A percentile compares a stretch with the other conserved stretches of the same genome.
Evolutionary conservation across 2,888 invertebrate genomes (phyloP).

Genomic region (Nymphalis c-album): DNA sequence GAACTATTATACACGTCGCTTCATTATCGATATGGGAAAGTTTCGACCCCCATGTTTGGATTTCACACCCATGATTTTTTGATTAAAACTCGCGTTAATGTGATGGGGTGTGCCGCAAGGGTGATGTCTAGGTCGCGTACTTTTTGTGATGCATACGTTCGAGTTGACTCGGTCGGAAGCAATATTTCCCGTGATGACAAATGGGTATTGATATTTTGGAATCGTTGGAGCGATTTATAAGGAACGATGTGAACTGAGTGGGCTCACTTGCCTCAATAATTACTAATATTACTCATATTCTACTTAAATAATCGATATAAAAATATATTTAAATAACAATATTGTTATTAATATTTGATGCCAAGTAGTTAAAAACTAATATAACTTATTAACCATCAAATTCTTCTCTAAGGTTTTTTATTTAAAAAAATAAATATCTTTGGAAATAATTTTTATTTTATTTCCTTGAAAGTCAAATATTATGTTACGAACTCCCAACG

Average conservation of each 20-base stretch:
- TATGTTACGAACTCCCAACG: constrained; percentile 37
- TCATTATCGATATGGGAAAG: constrained; percentile 80
- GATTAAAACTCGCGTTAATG: constrained; percentile 74
- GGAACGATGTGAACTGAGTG: constrained; percentile 6
- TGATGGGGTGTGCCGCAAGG: constrained; percentile 70
- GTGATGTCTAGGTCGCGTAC: constrained; percentile 64
- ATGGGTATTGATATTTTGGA: constrained; percentile 21
- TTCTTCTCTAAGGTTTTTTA: constrained; percentile 1
- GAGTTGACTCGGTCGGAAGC: constrained; percentile 26
- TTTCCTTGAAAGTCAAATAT: constrained; percentile 29
- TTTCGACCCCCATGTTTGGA: constrained; percentile 70
- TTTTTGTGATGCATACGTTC: constrained; percentile 43
- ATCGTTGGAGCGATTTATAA: constrained; percentile 14
- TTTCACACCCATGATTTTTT: constrained; percentile 78
- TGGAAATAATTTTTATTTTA: constrained; percentile 17
- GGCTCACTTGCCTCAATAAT: neutral
- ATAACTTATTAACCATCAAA: neutral
- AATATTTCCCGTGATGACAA: constrained; percentile 20
- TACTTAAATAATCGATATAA: too few relatives aligned
- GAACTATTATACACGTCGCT: constrained; percentile 61
- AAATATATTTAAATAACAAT: too few relatives aligned
- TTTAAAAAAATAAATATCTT: constrained; percentile 13
- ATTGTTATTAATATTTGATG: too few relatives aligned
- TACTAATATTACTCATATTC: too few relatives aligned
- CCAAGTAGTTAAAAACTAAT: neutral